Evolutionary conservation across 2,888 invertebrate species (phyloP).

Genomic region (Coelinius sp.): DNA sequence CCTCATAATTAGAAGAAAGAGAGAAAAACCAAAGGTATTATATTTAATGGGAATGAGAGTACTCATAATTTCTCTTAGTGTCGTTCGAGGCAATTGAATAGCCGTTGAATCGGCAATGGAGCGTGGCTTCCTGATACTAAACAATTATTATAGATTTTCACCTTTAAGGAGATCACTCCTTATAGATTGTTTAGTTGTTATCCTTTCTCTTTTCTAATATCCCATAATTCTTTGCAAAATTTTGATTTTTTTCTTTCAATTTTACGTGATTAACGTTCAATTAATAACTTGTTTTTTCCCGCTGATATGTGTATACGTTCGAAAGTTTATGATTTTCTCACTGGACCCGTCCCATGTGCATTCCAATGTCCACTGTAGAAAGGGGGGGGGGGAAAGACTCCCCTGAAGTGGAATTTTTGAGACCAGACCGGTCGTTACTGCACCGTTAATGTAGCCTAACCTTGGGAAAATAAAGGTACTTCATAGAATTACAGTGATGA

Average conservation of each 20-base stretch:
- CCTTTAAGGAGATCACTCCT: not conserved
- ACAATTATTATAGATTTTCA: not conserved
- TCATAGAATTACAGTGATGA: not conserved
- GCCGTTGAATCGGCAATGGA: not conserved
- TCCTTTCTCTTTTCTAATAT: not conserved
- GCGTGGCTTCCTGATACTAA: not conserved
- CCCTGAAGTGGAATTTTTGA: conserved; percentile 12
- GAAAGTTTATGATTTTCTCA: not conserved
- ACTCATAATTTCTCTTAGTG: not conserved
- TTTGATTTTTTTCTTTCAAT: not conserved
- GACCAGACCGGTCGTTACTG: conserved; percentile 27
- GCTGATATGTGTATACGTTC: not conserved
- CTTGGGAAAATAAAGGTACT: not conserved
- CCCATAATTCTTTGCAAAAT: not conserved
- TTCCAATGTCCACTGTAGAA: not conserved
- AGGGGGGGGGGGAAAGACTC: not conserved
- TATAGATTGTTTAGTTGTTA: not conserved
- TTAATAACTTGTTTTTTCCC: not conserved
- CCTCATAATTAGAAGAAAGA: conserved; percentile 78
- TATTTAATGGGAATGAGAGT: not conserved
- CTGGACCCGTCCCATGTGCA: conserved; percentile 1
- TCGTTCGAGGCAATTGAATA: not conserved
- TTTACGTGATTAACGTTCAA: not conserved
- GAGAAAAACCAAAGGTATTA: conserved; percentile 81
- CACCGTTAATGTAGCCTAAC: conserved; percentile 23